Evolutionary conservation across 2,888 invertebrate species (phyloP), one percentile per base, ranked within the genome.

Genomic region (Idaea straminata): DNA sequence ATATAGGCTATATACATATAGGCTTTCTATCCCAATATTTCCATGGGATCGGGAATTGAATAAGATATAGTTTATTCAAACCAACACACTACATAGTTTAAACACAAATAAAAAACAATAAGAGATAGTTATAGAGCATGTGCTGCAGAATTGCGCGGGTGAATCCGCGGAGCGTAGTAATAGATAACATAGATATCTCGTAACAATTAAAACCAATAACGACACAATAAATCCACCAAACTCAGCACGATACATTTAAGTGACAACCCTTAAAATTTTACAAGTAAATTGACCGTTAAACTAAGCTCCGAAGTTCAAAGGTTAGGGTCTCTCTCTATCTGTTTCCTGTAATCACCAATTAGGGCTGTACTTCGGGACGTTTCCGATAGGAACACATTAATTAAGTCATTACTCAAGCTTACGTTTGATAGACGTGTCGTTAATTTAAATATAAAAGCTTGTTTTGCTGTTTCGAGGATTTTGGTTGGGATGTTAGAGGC

Each of bases 291-390:
- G 69, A 71, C 73, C 73, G 66, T 65, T 57, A 63, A 70, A 72
- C 64, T 65, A 61, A 67, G 70, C 67, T 70, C 72, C 71, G 67
- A 77, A 82, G 83, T 83, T 81, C 78, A 80, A 73, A 74, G 82
- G 82, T 81, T 75, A 73, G 70, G 69, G 70, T 66, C 73, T 72
- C 68, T 65, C 73, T 25, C 79, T 76, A 83, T 83, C 82, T 79
- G 72, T 84, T 79, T 75, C 74, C 74, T 66, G 76, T 77, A 80
- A 78, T 76, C 76, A 76, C 74, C 76, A 74, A 75, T 74, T 74
- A 75, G 66, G 74, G 74, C 71, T 76, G 78, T 75, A 81, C 79
- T 79, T 77, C 79, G 74, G 78, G 80, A 78, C 78, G 79, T 79
- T 80, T 79, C 76, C 72, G 70, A 67, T 69, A 73, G 72, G 66